A percentile compares a stretch with the other conserved stretches of the same genome.
Evolutionary conservation across 2,888 invertebrate species (phyloP).

Genomic region (Lycaena phlaeas): DNA sequence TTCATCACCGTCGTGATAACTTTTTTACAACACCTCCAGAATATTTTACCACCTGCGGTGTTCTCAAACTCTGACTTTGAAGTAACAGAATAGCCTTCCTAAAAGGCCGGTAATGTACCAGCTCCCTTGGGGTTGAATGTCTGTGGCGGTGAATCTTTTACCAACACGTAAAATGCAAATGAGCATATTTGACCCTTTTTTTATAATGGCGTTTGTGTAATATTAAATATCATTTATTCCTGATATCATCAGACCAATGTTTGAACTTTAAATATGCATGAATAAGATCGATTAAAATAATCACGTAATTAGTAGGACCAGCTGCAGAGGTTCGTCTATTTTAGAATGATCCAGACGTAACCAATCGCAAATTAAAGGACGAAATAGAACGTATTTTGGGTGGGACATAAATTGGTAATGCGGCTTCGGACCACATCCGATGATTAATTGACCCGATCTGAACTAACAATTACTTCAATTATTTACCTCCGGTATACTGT

Average conservation of each 20-base stretch:
- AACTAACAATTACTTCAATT: conserved; percentile 68
- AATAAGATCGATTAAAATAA: too few species aligned
- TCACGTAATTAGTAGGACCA: background rate
- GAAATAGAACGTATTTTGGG: conserved; percentile 33
- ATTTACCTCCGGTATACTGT: conserved; percentile 60
- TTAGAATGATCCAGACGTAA: background rate
- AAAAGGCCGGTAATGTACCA: background rate
- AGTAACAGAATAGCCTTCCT: too few species aligned
- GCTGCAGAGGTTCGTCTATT: conserved; percentile 1
- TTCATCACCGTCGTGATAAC: too few species aligned
- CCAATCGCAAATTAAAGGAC: conserved; percentile 14
- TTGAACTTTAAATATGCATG: too few species aligned
- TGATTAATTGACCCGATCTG: conserved; percentile 68
- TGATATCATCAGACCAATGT: too few species aligned
- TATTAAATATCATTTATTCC: too few species aligned
- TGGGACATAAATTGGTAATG: conserved; percentile 49
- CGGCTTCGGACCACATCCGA: conserved; percentile 44
- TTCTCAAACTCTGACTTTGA: conserved; percentile 1
- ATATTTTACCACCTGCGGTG: background rate
- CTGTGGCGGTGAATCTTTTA: background rate
- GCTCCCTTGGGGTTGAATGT: background rate
- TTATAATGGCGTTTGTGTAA: too few species aligned
- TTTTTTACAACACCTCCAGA: too few species aligned
- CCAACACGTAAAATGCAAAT: conserved; percentile 1
- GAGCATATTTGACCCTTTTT: too few species aligned